Evolutionary conservation across 2,797 vertebrate species (phyloP), one percentile per base, ranked within the genome.

Genomic region (Coregonus ussuriensis): DNA sequence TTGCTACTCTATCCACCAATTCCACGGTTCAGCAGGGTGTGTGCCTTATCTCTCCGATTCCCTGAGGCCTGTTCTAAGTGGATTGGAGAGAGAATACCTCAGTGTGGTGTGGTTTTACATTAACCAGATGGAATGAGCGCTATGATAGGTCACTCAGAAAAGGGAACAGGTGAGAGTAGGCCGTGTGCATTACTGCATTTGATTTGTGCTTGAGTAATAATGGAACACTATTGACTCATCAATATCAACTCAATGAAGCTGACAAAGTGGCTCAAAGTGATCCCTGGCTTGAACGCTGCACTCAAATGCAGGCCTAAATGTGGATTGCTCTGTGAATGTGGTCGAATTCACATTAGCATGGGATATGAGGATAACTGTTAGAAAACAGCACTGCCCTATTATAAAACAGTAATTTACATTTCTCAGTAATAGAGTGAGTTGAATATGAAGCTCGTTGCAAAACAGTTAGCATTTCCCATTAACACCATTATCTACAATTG

Each of bases 111-210:
- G 54, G 18, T 18, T 62, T 35, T 41, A 62, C 54, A 62, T 74
- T 15, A 59, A 74, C 72, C 54, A 74, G 72, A 74, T 62, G 56
- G 72, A 53, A 29, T 21, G 29, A 54, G 21, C 13, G 52, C 11
- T 59, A 59, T 73, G 15, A 21, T 9, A 29, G 54, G 72, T 11
- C 72, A 59, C 52, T 37, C 33, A 37, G 53, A 5, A 9, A 21
- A 33, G 52, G 31, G 31, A 33, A 52, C 35, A 31, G 16, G 52
- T 54, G 71, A 53, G 68, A 51, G 68, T 37, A 37, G 31, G 14
- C 29, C 16, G 66, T 16, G 2, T 68, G 65, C n/a, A 6, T 56
- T 56, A 4, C 16, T 54, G 53, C 53, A 54, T 25, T 66, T 29
- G 9, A 33, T 66, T 66, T 13, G 29, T 11, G 66, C 66, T 35